Base-by-base conservation (phyloP, 2,113 vertebrate species). In the Atlantisia rogersi region DNA sequence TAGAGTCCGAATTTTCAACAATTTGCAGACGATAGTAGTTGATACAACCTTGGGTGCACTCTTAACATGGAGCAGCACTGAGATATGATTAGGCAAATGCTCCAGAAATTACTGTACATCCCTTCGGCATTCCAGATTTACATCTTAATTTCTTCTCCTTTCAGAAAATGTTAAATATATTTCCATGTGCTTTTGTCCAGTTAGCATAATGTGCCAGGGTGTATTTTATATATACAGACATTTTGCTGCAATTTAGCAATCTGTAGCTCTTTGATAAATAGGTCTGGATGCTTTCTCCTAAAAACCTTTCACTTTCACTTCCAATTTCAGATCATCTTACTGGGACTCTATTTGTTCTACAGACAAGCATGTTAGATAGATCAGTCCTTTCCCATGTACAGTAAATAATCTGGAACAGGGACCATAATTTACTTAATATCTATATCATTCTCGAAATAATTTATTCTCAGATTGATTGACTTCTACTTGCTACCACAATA, bases 281-380 rank as follows among this genome's bases (percentile, higher is more conserved):
- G 9, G 9, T 24, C 56, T 85, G 55, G 21, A 83, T 55, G 52
- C 28, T 81, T 90, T 77, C 63, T 63, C 87, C 31, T 73, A 67
- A 91, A 86, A 92, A 73, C 5, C 74, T 90, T 95, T 92, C 17
- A 44, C 52, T 94, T 87, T 44, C 37, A 74, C 88, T 86, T 92
- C 48, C 69, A 75, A n/a, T 93, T 96, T 83, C 71, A 75, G 35
- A 81, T 86, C 76, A 86, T 35, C 64, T 88, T 83, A 14, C 40
- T 86, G 63, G 29, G 29, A 84, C 16, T 88, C 6, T 2, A n/a
- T 71, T 90, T 88, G 46, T 86, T 86, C 42, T 86, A 6, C 52
- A 79, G 35, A 73, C 29, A 86, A 75, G 60, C 78, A 31, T 25
- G 9, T 52, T 74, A 56, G 56, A 64, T 24, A 77, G 37, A 78